A percentile compares a stretch with the other conserved stretches of the same genome.
Evolutionary conservation across 2,113 vertebrate genomes (phyloP).

Genomic region (Ciconia stormi): DNA sequence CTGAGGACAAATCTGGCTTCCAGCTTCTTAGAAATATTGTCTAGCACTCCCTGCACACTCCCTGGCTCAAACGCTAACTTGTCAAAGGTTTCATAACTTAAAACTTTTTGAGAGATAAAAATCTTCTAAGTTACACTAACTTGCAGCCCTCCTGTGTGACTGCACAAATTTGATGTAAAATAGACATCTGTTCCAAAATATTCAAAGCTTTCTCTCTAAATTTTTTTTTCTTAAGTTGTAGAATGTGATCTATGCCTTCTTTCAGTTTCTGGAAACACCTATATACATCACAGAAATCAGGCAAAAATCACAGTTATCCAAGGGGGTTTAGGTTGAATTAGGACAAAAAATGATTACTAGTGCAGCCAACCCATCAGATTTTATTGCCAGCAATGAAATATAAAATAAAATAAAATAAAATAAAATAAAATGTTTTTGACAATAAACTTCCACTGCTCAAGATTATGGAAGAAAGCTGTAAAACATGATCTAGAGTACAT

Average conservation of each 20-base stretch:
- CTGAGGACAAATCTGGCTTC: neutral
- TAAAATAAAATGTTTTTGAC: neutral
- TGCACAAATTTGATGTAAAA: neutral
- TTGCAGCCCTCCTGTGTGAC: neutral
- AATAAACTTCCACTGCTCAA: neutral
- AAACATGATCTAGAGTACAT: neutral
- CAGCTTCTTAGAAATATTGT: neutral
- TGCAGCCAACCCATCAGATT: neutral
- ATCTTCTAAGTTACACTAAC: neutral
- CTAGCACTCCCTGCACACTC: neutral
- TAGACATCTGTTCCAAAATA: neutral
- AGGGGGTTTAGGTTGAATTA: neutral
- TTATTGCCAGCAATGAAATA: neutral
- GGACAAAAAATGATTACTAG: neutral
- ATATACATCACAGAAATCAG: neutral
- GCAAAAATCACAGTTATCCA: neutral
- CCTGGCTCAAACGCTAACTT: neutral
- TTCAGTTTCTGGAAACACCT: neutral
- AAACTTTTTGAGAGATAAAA: neutral
- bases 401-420: neutral
- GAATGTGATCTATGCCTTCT: neutral
- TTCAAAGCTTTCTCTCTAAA: neutral
- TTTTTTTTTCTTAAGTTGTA: neutral
- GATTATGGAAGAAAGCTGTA: neutral
- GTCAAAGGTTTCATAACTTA: neutral